Conservation (phyloP, 1,140 invertebrate species). For the Yoshiicerus persimilis region DNA sequence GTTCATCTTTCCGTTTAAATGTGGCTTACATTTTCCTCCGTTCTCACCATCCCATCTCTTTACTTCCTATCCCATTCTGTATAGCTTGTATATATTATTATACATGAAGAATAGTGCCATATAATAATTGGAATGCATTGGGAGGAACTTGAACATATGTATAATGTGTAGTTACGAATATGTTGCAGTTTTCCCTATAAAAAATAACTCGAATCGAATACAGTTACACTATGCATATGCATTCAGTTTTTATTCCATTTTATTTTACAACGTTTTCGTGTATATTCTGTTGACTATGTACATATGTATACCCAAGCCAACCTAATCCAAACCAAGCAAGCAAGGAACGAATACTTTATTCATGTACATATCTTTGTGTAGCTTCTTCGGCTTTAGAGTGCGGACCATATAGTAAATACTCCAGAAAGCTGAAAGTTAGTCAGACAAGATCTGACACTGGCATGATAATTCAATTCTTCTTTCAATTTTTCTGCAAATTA, state of each 20-base stretch:
- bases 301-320: no score
- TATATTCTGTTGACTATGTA: neutral
- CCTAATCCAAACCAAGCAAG: no score
- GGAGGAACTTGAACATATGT: neutral
- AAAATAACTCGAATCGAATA: neutral
- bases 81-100: neutral
- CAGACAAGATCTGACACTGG: neutral
- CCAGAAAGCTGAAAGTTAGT: neutral
- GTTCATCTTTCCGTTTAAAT: slow-evolving; percentile 7
- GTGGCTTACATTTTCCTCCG: neutral
- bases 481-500: slow-evolving; percentile 21
- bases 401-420: no score
- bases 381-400: neutral
- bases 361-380: neutral
- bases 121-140: neutral
- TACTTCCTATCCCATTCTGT: neutral
- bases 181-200: neutral
- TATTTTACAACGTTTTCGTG: neutral
- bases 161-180: neutral
- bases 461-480: slow-evolving; percentile 19
- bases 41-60: neutral
- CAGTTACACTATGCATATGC: neutral
- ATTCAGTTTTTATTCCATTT: neutral
- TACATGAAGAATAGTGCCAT: neutral
- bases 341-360: neutral